These are phyloP conservation scores for Antheraea mylitta DNA, from an alignment of 1,140 invertebrate species.

Conservation along the genomic window DNA sequence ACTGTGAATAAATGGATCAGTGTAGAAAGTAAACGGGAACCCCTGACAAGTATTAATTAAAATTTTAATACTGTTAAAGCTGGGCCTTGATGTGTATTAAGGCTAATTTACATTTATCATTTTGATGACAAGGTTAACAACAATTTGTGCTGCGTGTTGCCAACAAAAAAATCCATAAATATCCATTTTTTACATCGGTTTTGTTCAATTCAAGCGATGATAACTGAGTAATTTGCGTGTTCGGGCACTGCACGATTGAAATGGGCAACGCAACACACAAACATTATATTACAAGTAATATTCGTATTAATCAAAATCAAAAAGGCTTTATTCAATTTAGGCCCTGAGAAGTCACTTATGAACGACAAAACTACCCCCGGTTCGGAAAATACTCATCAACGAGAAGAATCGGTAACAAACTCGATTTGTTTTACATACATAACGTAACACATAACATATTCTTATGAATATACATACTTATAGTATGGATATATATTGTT, in stretches of 20 bases:
- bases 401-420: no score
- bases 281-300: not conserved
- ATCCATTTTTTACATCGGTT: not conserved
- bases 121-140: not conserved
- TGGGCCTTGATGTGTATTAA: slow-evolving; percentile 1
- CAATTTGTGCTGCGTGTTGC: not conserved
- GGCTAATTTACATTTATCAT: not conserved
- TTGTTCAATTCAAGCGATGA: no score
- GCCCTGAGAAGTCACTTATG: no score
- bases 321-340: no score
- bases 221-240: no score
- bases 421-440: no score
- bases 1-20: slow-evolving; percentile 21
- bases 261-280: not conserved
- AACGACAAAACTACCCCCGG: no score
- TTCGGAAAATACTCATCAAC: no score
- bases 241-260: no score
- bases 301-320: not conserved
- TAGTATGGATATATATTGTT: no score
- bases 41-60: slow-evolving; percentile 15
- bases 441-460: no score
- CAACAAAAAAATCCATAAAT: not conserved
- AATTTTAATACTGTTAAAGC: not conserved
- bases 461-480: no score
- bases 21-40: not conserved